A percentile compares a stretch with the other conserved stretches of the same genome.
phyloP scores from a whole-genome alignment of 2,888 invertebrate genomes.

The Craniophora ligustri region DNA sequence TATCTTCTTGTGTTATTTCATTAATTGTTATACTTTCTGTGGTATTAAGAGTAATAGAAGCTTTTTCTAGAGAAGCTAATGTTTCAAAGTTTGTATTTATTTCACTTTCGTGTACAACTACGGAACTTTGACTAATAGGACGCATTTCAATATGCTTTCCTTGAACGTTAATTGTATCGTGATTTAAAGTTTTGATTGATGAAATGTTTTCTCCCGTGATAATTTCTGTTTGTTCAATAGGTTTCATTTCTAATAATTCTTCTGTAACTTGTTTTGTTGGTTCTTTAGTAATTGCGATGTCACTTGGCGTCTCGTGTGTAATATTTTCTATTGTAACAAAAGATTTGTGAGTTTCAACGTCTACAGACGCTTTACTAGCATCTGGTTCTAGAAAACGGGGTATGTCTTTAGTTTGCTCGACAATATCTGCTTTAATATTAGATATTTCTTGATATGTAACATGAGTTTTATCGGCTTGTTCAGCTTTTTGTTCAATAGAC shows the following conservation, averaged over 20 bases:
- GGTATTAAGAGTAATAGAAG: slow-evolving; percentile 64
- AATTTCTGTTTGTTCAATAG: slow-evolving; percentile 72
- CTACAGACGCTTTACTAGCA: slow-evolving; percentile 60
- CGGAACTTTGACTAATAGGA: slow-evolving; percentile 66
- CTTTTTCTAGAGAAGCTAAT: slow-evolving; percentile 59
- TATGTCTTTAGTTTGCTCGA: slow-evolving; percentile 67
- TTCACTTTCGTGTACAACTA: slow-evolving; percentile 73
- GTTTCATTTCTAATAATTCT: slow-evolving; percentile 67
- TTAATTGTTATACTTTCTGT: slow-evolving; percentile 72
- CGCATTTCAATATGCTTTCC: slow-evolving; percentile 63
- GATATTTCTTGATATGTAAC: slow-evolving; percentile 66
- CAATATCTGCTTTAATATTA: slow-evolving; percentile 60
- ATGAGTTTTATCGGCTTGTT: slow-evolving; percentile 66
- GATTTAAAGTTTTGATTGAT: slow-evolving; percentile 42
- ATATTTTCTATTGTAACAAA: slow-evolving; percentile 70
- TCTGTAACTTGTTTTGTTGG: slow-evolving; percentile 75
- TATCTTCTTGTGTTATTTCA: slow-evolving; percentile 76
- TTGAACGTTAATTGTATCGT: slow-evolving; percentile 55
- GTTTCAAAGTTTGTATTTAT: slow-evolving; percentile 60
- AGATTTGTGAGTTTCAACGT: slow-evolving; percentile 69
- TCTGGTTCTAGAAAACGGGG: slow-evolving; percentile 54
- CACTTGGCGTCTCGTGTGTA: slow-evolving; percentile 79
- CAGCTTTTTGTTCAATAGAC: slow-evolving; percentile 44
- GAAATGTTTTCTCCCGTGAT: slow-evolving; percentile 66
- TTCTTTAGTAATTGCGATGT: slow-evolving; percentile 73